Base-by-base conservation (phyloP, 2,888 invertebrate genomes). In the Amiota mariae region DNA sequence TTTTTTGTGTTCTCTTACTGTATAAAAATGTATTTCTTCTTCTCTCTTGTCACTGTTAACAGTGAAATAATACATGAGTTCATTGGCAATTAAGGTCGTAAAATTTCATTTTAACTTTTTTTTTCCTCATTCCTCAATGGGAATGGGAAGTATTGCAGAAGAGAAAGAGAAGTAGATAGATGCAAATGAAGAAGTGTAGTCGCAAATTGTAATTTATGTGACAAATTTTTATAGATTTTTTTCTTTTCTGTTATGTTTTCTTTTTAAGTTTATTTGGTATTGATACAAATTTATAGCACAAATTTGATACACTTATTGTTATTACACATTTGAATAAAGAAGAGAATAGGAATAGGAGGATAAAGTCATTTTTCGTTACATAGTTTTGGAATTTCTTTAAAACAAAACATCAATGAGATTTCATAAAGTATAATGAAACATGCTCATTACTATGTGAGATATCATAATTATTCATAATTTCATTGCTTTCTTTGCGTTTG, bases 201-300 rank as follows among this genome's bases (percentile, higher is more conserved):
- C 78, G 84, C 85, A 86, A 83, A 83, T 83, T 83, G 87, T 83
- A 81, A 83, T 83, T 83, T 83, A 83, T 86, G 87, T 84, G 87
- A 84, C 86, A 83, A 83, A 83, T 86, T 86, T 82, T 80, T 6
- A 36, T 2, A 36, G 2, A 24, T 24, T 24, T 24, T 24, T 24
- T 24, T 3, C 24, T 1, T 24, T 24, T 3, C 3, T 1, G 1
- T 24, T 79, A 82, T 86, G 85, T 76, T 63, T 24, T 10, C 6
- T 13, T 63, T 8, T 63, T 24, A 59, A 20, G 20, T 11, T 59
- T 59, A 20, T 11, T 59, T 59, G 18, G 24, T 10, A 15, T 8
- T 36, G 36, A 36, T 36, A 36, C 2, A 36, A 36, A 24, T 24
- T 24, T 24, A 24, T 24, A 24, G 24, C 8, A 36, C 36, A 15